Evolutionary conservation across 2,888 invertebrate species (phyloP).

Genomic region (Glomeris marginata): DNA sequence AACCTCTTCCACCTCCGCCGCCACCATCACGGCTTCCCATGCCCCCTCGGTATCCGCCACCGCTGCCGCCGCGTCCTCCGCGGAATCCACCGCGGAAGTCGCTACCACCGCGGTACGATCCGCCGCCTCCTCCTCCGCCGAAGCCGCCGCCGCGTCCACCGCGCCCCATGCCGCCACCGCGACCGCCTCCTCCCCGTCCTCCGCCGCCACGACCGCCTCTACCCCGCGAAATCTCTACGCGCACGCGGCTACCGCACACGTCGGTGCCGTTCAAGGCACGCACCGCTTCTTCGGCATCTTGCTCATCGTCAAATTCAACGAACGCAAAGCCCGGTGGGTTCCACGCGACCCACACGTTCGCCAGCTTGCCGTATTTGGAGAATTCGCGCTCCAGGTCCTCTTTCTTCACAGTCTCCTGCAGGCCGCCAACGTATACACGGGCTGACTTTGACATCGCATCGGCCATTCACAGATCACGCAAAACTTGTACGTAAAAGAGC

Average conservation of each 20-base stretch:
- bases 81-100: slow-evolving; percentile 11
- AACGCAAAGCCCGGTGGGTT: slow-evolving; percentile 90
- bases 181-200: slow-evolving; percentile 31
- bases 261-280: slow-evolving; percentile 75
- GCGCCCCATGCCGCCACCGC: slow-evolving; percentile 31
- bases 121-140: slow-evolving; percentile 26
- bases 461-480: not conserved
- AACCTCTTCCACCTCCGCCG: slow-evolving; percentile 13
- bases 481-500: no score
- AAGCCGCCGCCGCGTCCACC: slow-evolving; percentile 35
- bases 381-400: slow-evolving; percentile 83
- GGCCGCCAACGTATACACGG: slow-evolving; percentile 43
- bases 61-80: slow-evolving; percentile 20
- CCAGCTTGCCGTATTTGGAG: slow-evolving; percentile 79
- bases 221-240: slow-evolving; percentile 67
- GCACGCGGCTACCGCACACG: slow-evolving; percentile 68
- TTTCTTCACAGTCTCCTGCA: slow-evolving; percentile 75
- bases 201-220: slow-evolving; percentile 27
- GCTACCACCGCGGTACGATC: slow-evolving; percentile 34
- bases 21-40: slow-evolving; percentile 15
- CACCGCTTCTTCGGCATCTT: slow-evolving; percentile 80
- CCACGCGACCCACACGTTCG: slow-evolving; percentile 84
- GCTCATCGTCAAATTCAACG: slow-evolving; percentile 75
- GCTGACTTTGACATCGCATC: slow-evolving; percentile 6
- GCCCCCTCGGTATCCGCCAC: slow-evolving; percentile 16